A percentile compares a stretch with the other conserved stretches of the same genome.
These are phyloP conservation scores for Cepphus grylle DNA, from an alignment of 2,113 vertebrate genomes.

Conservation along the genomic window DNA sequence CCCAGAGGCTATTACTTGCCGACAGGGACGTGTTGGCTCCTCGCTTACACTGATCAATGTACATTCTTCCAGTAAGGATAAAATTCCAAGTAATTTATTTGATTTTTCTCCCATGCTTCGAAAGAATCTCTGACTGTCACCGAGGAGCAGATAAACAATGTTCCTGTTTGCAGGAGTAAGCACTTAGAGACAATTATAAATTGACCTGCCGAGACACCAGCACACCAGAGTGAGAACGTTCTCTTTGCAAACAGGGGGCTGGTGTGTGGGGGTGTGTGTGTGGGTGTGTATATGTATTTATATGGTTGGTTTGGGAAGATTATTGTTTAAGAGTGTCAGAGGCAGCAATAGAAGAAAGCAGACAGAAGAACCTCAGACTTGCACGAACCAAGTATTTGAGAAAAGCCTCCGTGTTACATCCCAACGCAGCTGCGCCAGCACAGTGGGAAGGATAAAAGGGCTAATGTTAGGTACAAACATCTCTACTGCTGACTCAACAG, in stretches of 20 bases:
- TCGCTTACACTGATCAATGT: background rate
- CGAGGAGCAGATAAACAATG: background rate
- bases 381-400: background rate
- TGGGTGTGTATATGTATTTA: no score
- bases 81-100: slow-evolving; percentile 26
- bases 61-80: slow-evolving; percentile 1
- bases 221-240: background rate
- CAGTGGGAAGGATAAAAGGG: background rate
- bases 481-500: slow-evolving; percentile 11
- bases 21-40: background rate
- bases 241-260: background rate
- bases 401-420: background rate
- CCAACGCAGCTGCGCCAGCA: background rate
- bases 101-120: background rate
- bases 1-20: background rate
- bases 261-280: no score
- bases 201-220: background rate
- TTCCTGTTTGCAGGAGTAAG: background rate
- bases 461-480: background rate
- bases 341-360: background rate
- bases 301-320: background rate
- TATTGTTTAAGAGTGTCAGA: background rate
- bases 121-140: background rate
- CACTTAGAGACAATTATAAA: background rate
- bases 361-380: background rate